These are phyloP conservation scores for Zoanthus solanderi DNA, from an alignment of 92 coral and sea anemone genomes.

Conservation along the genomic window DNA sequence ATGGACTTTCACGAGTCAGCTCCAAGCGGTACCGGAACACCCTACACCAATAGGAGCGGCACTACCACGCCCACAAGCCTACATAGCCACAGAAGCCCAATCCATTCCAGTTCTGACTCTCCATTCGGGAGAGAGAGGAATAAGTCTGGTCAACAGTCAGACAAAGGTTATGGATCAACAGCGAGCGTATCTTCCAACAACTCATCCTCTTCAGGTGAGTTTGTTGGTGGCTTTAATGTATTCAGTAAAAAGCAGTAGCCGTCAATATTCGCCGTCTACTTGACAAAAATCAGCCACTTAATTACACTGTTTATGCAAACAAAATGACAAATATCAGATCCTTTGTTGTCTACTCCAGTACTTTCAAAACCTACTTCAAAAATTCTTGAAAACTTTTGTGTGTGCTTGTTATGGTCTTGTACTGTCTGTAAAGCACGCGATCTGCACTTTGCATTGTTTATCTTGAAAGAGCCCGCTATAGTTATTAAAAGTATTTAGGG, in stretches of 20 bases:
- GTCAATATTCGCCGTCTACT: background rate
- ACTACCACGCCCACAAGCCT: conserved; percentile 24
- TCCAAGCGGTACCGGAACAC: conserved; percentile 39
- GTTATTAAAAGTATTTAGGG: too few relatives aligned
- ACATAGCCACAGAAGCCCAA: conserved; percentile 27
- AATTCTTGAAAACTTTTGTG: too few relatives aligned
- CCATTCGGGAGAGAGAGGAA: conserved; percentile 55
- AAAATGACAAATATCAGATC: too few relatives aligned
- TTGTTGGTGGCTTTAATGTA: background rate
- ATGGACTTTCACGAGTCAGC: conserved; percentile 41
- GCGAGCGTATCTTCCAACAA: conserved; percentile 86
- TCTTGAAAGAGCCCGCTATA: too few relatives aligned
- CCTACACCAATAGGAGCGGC: conserved; percentile 31
- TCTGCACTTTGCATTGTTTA: too few relatives aligned
- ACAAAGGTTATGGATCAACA: conserved; percentile 86
- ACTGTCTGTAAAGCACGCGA: too few relatives aligned
- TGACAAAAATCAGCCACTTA: too few relatives aligned
- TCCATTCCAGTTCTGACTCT: conserved; percentile 58
- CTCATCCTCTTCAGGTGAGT: conserved; percentile 51
- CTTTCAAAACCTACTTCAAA: too few relatives aligned
- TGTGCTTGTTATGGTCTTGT: too few relatives aligned
- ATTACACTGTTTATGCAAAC: too few relatives aligned
- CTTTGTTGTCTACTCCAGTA: too few relatives aligned
- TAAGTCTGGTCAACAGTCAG: conserved; percentile 84
- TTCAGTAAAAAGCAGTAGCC: background rate